Base-by-base conservation (phyloP, 2,797 vertebrate genomes). In the Fundulus diaphanus region DNA sequence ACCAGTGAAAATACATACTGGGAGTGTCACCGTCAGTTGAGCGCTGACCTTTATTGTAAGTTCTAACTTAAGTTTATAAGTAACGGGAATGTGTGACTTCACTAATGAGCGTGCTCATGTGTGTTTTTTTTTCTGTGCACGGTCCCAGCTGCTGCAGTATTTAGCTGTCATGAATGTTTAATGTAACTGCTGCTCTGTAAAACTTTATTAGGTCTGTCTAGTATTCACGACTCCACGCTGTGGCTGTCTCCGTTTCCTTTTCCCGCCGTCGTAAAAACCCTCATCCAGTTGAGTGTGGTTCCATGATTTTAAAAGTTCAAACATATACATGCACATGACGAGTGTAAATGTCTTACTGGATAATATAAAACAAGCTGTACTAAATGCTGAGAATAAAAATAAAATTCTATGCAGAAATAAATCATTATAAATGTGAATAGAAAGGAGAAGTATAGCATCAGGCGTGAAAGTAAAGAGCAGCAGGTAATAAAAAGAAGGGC, bases 161-260 rank as follows among this genome's bases (percentile, higher is more conserved):
- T 70, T 76, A 73, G 31, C 57, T 67, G 12, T 70, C 57, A 70
- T 87, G 44, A 82, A 80, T 82, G 52, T 82, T 90, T 83, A 69
- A 81, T 78, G 52, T 67, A 63, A 68, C 61, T 70, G 49, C 70
- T 49, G 66, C 33, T 76, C 40, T 31, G 61, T 77, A 1, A 77
- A 77, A 71, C 35, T 48, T 37, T 31, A 40, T 42, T 27, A 66
- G 18, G 35, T 24, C 42, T 65, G 27, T 61, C 16, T 61, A 7
- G 16, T 40, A 40, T 42, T 13, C n/a, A 33, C 12, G 13, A 52
- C 54, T 73, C 72, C 73, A 13, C 16, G 37, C 18, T 24, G 81
- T 78, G 74, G 40, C 49, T 27, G n/a, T 68, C 37, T 77, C 33
- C 7, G 12, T 81, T 81, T 77, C 73, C 77, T 73, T 76, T 40